These are phyloP conservation scores for Dendropsophus ebraccatus DNA, from an alignment of 2,113 vertebrate genomes.

Conservation along the genomic window DNA sequence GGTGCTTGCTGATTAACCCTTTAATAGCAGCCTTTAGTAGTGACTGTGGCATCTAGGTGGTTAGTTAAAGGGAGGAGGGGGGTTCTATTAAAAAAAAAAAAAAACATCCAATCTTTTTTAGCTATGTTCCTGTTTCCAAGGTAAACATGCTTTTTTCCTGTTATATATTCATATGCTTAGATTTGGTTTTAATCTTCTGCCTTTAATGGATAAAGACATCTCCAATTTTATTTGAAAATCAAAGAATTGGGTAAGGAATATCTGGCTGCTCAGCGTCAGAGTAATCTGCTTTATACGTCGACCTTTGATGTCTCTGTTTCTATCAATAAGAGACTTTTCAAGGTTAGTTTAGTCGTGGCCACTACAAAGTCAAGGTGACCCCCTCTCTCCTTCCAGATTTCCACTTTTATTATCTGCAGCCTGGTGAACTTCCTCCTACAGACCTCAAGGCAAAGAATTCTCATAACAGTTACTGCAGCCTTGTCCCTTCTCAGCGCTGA, in stretches of 20 bases:
- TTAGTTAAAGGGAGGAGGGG: too few species aligned
- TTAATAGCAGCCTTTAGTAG: too few species aligned
- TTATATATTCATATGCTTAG: background rate
- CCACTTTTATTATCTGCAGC: slow-evolving; percentile 64
- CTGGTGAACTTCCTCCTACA: slow-evolving; percentile 47
- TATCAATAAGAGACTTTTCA: slow-evolving; percentile 20
- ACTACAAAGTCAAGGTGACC: slow-evolving; percentile 65
- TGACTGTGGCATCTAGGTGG: too few species aligned
- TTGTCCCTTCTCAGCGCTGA: background rate
- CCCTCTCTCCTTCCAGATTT: slow-evolving; percentile 63
- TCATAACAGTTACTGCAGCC: background rate
- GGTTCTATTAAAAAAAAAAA: too few species aligned
- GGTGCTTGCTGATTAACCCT: too few species aligned
- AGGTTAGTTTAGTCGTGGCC: slow-evolving; percentile 61
- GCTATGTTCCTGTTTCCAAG: too few species aligned
- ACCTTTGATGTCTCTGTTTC: slow-evolving; percentile 34
- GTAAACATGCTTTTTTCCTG: background rate
- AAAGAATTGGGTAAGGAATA: slow-evolving; percentile 1
- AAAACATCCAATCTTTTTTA: too few species aligned
- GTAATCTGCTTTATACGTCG: slow-evolving; percentile 36
- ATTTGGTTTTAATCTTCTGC: background rate
- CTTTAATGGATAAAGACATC: slow-evolving; percentile 8
- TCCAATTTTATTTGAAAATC: background rate
- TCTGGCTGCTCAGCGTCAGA: slow-evolving; percentile 28
- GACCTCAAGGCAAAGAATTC: background rate